Percentiles rank a stretch among this genome's conserved stretches.
Evolutionary conservation across 2,797 vertebrate species (phyloP).

Genomic region (Nasua narica): DNA sequence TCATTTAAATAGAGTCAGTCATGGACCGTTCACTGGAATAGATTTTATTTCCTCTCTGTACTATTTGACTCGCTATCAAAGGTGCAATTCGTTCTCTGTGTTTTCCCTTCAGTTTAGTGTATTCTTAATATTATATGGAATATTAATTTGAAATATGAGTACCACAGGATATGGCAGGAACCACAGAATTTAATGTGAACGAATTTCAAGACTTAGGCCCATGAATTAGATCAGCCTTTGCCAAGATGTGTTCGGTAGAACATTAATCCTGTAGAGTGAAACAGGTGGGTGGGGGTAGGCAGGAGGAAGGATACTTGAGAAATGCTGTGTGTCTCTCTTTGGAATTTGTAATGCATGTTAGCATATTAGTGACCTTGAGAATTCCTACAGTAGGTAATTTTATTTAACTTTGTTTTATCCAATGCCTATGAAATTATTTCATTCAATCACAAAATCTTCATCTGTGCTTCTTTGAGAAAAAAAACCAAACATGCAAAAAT

Average conservation of each 20-base stretch:
- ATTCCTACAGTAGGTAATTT: not conserved
- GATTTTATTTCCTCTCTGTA: not conserved
- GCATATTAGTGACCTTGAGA: not conserved
- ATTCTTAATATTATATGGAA: not conserved
- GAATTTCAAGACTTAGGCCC: not conserved
- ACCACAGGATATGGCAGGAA: not conserved
- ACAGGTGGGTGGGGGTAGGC: not conserved
- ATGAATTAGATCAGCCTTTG: not conserved
- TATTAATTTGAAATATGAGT: slow-evolving; percentile 26
- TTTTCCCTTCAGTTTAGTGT: slow-evolving; percentile 9
- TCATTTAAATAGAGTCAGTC: not conserved
- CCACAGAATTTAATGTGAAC: not conserved
- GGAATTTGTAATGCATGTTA: not conserved
- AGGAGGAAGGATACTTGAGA: not conserved
- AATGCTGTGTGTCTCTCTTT: not conserved
- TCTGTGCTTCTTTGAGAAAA: not conserved
- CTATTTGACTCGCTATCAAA: not conserved
- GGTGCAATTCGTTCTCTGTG: not conserved
- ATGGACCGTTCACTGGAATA: not conserved
- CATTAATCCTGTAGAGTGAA: not conserved
- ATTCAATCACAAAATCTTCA: not conserved
- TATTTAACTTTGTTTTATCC: not conserved
- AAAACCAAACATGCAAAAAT: not conserved
- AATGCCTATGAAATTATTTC: not conserved
- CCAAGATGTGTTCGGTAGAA: not conserved